Conservation (phyloP, 2,113 vertebrate species). For the Rhea americana region DNA sequence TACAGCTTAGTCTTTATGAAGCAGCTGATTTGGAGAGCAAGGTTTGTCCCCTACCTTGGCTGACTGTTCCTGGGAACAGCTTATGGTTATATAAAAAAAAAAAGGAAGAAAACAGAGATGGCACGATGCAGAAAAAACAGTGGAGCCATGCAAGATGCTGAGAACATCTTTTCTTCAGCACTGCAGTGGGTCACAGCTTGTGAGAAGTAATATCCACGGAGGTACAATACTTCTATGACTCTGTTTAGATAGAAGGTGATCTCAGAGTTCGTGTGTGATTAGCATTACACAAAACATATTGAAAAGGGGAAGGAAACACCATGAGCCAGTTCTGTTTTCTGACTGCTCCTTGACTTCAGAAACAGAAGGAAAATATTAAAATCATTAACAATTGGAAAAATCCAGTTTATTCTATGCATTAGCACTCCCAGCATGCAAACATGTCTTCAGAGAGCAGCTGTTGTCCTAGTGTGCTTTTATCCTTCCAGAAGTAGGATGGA, state of each 20-base stretch:
- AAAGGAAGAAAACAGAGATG: neutral
- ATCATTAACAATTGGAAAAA: conserved; percentile 54
- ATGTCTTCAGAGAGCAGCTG: conserved; percentile 48
- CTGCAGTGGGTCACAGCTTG: neutral
- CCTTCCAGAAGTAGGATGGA: conserved; percentile 27
- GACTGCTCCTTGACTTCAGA: neutral
- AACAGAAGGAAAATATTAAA: conserved; percentile 62
- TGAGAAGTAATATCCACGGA: neutral
- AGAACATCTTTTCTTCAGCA: neutral
- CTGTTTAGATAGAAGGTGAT: neutral
- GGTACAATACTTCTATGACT: neutral
- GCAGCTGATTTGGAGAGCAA: neutral
- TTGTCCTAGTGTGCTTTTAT: neutral
- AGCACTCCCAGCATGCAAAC: conserved; percentile 21
- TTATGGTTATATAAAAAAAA: neutral
- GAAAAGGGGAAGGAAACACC: neutral
- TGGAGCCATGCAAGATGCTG: neutral
- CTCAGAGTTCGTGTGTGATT: neutral
- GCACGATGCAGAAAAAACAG: neutral
- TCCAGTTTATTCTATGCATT: conserved; percentile 50
- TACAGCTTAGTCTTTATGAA: neutral
- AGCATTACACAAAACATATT: neutral
- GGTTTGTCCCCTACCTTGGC: neutral
- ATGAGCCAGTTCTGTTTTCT: neutral
- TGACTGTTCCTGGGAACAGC: neutral